These are phyloP conservation scores for Steatocranus sp. DNA, from an alignment of 2,797 vertebrate genomes.

Conservation along the genomic window DNA sequence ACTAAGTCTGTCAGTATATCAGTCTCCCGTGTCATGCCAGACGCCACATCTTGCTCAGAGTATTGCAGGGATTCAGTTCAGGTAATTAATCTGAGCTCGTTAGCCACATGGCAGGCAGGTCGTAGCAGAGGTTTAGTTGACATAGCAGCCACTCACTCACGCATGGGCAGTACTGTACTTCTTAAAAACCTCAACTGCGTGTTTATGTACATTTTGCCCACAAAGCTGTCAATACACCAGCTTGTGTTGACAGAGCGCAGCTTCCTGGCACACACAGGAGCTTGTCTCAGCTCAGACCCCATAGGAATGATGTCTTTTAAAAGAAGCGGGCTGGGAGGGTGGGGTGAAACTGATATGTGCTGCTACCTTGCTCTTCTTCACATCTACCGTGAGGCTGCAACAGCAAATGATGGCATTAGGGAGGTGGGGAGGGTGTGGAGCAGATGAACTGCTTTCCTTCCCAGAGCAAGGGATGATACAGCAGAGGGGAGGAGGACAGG, in stretches of 20 bases:
- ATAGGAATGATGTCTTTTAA: slow-evolving; percentile 33
- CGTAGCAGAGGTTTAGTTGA: background rate
- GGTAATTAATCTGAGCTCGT: slow-evolving; percentile 67
- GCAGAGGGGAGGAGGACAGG: slow-evolving; percentile 3
- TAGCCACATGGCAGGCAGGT: slow-evolving; percentile 55
- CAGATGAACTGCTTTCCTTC: slow-evolving; percentile 48
- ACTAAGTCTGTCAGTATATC: slow-evolving; percentile 44
- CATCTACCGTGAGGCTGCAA: slow-evolving; percentile 46
- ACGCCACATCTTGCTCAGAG: slow-evolving; percentile 46
- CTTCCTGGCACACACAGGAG: slow-evolving; percentile 5
- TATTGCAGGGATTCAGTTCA: slow-evolving; percentile 46
- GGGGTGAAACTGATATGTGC: slow-evolving; percentile 47
- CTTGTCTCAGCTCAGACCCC: slow-evolving; percentile 30
- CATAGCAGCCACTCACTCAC: background rate
- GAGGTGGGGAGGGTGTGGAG: slow-evolving; percentile 19
- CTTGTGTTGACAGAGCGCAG: slow-evolving; percentile 22
- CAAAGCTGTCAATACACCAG: background rate
- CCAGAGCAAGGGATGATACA: slow-evolving; percentile 48
- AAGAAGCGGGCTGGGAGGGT: background rate
- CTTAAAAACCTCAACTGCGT: background rate
- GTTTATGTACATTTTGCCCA: background rate
- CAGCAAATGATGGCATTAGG: slow-evolving; percentile 62
- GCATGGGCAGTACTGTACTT: background rate
- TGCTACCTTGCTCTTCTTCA: slow-evolving; percentile 38
- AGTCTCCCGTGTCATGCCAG: slow-evolving; percentile 46